A percentile compares a stretch with the other conserved stretches of the same genome.
Conservation (phyloP, 2,113 vertebrate species). For the Cavia aperea region DNA sequence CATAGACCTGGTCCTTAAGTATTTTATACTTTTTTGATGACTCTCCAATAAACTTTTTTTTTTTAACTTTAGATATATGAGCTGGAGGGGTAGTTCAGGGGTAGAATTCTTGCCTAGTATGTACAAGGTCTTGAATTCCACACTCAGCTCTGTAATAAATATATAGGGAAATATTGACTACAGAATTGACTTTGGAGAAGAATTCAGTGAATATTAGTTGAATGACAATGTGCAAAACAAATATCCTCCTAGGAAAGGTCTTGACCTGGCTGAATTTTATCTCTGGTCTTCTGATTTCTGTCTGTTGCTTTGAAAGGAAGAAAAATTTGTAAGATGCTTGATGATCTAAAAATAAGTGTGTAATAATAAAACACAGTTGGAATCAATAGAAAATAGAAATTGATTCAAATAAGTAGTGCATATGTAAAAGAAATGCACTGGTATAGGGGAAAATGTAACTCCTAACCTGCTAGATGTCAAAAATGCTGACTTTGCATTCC, state of each 20-base stretch:
- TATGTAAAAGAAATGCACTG: not conserved
- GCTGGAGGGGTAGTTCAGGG: not conserved
- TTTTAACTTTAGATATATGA: not conserved
- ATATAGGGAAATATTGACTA: not conserved
- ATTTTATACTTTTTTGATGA: not conserved
- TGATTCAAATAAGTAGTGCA: not conserved
- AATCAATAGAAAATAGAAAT: conserved; percentile 23
- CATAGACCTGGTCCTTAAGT: not conserved
- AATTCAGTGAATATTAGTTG: not conserved
- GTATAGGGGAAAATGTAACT: not conserved
- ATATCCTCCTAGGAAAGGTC: conserved; percentile 3
- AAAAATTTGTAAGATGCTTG: not conserved
- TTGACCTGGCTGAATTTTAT: conserved; percentile 5
- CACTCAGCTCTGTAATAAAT: not conserved
- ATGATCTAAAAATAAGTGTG: not conserved
- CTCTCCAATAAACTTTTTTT: not conserved
- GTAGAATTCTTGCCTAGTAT: not conserved
- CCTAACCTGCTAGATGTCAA: not conserved
- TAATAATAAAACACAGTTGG: not conserved
- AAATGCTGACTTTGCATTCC: not conserved
- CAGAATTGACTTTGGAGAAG: not conserved
- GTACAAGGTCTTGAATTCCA: not conserved
- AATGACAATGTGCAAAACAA: not conserved
- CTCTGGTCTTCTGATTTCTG: conserved; percentile 2
- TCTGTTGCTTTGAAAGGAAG: conserved; percentile 1